Evolutionary conservation across 2,797 vertebrate genomes (phyloP).

Genomic region (Dryobates pubescens): DNA sequence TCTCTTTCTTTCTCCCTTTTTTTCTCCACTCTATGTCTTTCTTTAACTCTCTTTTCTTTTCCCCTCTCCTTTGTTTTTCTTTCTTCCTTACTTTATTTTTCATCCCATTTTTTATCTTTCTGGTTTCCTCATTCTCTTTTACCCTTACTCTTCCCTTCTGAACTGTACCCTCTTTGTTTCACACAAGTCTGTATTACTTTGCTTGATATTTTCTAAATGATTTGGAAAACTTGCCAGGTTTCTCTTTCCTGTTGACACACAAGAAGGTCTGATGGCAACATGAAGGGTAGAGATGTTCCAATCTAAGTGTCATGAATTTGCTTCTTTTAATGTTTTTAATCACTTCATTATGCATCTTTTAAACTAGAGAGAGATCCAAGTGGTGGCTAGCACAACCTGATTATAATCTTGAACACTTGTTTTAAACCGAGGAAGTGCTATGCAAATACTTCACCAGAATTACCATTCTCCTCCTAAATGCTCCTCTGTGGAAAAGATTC

Average conservation of each 20-base stretch:
- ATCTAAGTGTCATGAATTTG: neutral
- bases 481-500: neutral
- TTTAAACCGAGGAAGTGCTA: neutral
- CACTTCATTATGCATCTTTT: neutral
- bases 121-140: neutral
- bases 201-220: neutral
- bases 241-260: neutral
- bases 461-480: neutral
- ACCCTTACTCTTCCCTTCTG: neutral
- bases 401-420: neutral
- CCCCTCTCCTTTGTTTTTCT: too few relatives aligned
- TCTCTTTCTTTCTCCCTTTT: too few relatives aligned
- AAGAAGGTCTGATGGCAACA: neutral
- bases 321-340: neutral
- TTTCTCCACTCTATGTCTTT: too few relatives aligned
- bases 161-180: neutral
- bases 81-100: too few relatives aligned
- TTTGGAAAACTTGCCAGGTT: neutral
- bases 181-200: neutral
- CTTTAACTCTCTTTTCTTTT: neutral
- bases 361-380: neutral
- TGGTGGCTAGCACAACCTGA: neutral
- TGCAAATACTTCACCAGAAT: slow-evolving; percentile 10
- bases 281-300: neutral
- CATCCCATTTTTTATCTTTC: too few relatives aligned